Conservation (phyloP, 2,797 vertebrate species). For the Myiotriccus ornatus region DNA sequence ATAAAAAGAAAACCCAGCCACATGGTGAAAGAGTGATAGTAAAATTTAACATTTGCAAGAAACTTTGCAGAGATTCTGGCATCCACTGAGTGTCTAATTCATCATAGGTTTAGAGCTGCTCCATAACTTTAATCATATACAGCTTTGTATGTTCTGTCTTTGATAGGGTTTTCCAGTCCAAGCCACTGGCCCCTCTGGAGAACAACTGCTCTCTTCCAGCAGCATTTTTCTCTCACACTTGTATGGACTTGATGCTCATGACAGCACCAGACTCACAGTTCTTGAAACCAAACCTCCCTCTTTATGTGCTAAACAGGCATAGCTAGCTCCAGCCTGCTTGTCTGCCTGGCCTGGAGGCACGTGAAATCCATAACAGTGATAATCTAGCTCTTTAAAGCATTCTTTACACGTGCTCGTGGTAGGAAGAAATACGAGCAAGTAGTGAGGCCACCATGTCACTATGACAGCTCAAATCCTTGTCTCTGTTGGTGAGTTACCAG, state of each 20-base stretch:
- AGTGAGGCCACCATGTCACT: not conserved
- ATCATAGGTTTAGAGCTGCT: not conserved
- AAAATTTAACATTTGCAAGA: not conserved
- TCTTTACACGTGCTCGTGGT: not conserved
- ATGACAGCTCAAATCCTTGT: not conserved
- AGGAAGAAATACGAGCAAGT: not conserved
- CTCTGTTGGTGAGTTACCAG: not conserved
- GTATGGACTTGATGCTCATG: not conserved
- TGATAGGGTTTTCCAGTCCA: not conserved
- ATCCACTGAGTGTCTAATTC: not conserved
- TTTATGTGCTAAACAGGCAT: not conserved
- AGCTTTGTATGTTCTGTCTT: not conserved
- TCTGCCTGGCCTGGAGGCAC: not conserved
- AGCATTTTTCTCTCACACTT: not conserved
- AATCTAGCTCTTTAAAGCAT: not conserved
- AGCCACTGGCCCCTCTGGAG: not conserved
- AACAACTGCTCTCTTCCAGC: not conserved
- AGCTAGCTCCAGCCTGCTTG: not conserved
- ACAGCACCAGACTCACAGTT: not conserved
- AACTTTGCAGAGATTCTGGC: constrained; percentile 3
- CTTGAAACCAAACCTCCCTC: not conserved
- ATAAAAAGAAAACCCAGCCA: not conserved
- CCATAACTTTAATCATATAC: not conserved
- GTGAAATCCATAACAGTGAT: not conserved
- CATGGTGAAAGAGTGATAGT: not conserved